phyloP scores from a whole-genome alignment of 1,140 invertebrate species.

The Dreissena rostriformis region DNA sequence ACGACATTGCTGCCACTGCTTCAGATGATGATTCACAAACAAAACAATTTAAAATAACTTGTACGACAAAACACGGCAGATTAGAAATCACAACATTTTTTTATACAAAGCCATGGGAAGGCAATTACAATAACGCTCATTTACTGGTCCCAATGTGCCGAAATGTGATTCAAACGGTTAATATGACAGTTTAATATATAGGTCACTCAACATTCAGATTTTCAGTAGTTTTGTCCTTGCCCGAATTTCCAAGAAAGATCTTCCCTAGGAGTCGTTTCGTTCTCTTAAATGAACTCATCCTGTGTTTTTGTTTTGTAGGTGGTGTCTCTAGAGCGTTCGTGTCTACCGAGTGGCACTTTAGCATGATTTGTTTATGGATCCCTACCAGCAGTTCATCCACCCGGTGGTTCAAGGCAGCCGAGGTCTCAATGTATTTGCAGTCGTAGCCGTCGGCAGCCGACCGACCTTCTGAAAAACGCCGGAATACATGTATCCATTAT shows the following conservation, averaged over 20 bases:
- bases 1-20: too few relatives aligned
- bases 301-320: conserved; percentile 34
- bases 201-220: conserved; percentile 44
- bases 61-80: too few relatives aligned
- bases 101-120: too few relatives aligned
- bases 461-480: conserved; percentile 69
- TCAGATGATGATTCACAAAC: too few relatives aligned
- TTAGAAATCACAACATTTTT: too few relatives aligned
- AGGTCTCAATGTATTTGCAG: conserved; percentile 92
- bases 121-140: too few relatives aligned
- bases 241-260: conserved; percentile 22
- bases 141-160: too few relatives aligned
- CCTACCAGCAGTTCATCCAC: conserved; percentile 91
- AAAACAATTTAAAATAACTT: too few relatives aligned
- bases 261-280: conserved; percentile 51
- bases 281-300: conserved; percentile 48
- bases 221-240: conserved; percentile 43
- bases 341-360: conserved; percentile 36
- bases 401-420: conserved; percentile 89
- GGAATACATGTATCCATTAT: too few relatives aligned
- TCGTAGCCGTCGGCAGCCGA: conserved; percentile 86
- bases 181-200: too few relatives aligned
- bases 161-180: too few relatives aligned
- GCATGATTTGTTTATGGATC: conserved; percentile 84
- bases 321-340: conserved; percentile 1